phyloP scores from a whole-genome alignment of 2,797 vertebrate genomes.

The Tinamus major region DNA sequence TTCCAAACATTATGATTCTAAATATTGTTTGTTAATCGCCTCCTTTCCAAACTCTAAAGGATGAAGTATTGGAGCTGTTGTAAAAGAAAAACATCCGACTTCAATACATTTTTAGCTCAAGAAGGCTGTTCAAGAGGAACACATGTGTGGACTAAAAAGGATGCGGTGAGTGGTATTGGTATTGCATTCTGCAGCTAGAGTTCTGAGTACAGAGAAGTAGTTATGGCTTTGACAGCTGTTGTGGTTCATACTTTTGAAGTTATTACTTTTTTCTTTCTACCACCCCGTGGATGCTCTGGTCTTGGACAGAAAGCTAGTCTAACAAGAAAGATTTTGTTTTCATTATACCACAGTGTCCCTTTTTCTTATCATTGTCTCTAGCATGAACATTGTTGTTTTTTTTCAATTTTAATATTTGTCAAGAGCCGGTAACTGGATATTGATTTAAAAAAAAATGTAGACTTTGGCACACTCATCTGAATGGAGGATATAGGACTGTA shows the following conservation, averaged over 20 bases:
- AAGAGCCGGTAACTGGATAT: neutral
- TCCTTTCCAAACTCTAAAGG: slow-evolving; percentile 77
- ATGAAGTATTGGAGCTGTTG: slow-evolving; percentile 99
- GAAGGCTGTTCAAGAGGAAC: slow-evolving; percentile 90
- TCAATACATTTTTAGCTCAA: slow-evolving; percentile 96
- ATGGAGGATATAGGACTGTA: neutral
- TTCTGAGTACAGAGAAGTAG: neutral
- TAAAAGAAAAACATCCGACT: slow-evolving; percentile 97
- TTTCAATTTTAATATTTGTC: neutral
- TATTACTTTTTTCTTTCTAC: neutral
- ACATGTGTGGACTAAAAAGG: slow-evolving; percentile 93
- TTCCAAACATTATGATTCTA: neutral
- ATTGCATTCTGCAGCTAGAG: neutral
- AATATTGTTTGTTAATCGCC: slow-evolving; percentile 44
- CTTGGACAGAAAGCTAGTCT: neutral
- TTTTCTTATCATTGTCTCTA: neutral
- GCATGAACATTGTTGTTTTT: neutral
- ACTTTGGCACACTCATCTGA: neutral
- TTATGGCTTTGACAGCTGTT: neutral
- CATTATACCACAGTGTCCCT: fast-evolving
- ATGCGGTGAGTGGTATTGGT: slow-evolving; percentile 80
- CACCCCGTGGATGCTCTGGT: neutral
- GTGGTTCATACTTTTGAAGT: neutral
- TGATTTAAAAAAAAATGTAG: neutral
- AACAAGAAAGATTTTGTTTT: neutral